Evolutionary conservation across 2,797 vertebrate species (phyloP).

Genomic region (Myotis myotis): DNA sequence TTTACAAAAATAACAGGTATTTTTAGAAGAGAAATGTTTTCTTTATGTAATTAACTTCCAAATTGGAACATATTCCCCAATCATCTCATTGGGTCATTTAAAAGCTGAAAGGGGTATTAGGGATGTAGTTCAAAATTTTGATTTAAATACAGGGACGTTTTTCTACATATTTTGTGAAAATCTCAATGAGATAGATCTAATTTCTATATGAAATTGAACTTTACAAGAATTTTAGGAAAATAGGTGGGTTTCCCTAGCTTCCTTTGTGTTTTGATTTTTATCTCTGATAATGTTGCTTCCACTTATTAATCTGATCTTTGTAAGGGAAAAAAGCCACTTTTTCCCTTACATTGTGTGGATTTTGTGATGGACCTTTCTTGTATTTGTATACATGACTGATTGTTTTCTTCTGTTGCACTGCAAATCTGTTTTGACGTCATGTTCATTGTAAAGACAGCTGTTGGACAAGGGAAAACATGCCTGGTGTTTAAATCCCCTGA

Average conservation of each 20-base stretch:
- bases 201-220: conserved; percentile 26
- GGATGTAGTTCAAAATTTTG: not conserved
- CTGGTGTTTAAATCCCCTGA: not conserved
- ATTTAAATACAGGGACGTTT: conserved; percentile 35
- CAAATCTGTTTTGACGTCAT: not conserved
- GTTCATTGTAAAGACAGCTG: not conserved
- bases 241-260: not conserved
- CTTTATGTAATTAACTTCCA: conserved; percentile 4
- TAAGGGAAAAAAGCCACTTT: not conserved
- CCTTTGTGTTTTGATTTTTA: not conserved
- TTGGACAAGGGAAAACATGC: not conserved
- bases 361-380: not conserved
- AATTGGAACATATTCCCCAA: not conserved
- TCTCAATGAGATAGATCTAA: not conserved
- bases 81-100: not conserved
- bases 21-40: conserved; percentile 39
- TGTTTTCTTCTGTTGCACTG: not conserved
- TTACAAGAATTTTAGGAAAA: not conserved
- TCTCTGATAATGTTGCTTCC: conserved; percentile 37
- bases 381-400: not conserved
- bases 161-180: conserved; percentile 46
- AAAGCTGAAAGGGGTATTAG: not conserved
- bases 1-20: conserved; percentile 37
- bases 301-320: not conserved
- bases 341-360: not conserved